These are phyloP conservation scores for Agonopterix heracliana DNA, from an alignment of 2,888 invertebrate species.

Conservation along the genomic window DNA sequence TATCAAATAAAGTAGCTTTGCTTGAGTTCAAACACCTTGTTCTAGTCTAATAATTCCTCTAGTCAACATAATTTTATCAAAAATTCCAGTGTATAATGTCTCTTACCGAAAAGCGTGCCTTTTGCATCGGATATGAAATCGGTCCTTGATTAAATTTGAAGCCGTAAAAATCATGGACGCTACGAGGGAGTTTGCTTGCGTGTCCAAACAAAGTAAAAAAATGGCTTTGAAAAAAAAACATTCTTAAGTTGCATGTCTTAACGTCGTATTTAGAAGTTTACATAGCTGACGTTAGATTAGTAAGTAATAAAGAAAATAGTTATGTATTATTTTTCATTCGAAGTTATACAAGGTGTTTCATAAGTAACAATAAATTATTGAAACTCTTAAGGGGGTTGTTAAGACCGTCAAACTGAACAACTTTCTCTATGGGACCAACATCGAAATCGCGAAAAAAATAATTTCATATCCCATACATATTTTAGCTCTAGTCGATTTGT, in stretches of 20 bases:
- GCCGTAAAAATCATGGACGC: conserved; percentile 48
- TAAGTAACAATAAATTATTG: too few species aligned
- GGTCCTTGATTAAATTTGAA: conserved; percentile 54
- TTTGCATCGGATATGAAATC: conserved; percentile 26
- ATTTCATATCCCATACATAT: too few species aligned
- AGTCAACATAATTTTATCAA: neutral
- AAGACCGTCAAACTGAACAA: too few species aligned
- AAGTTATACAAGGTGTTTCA: too few species aligned
- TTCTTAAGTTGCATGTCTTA: conserved; percentile 28
- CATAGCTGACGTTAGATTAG: neutral
- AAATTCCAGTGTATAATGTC: neutral
- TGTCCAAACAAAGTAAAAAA: conserved; percentile 28
- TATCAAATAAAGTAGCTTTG: too few species aligned
- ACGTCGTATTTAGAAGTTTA: conserved; percentile 17
- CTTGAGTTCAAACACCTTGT: too few species aligned
- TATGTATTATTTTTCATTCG: too few species aligned
- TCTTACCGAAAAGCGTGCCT: conserved; percentile 26
- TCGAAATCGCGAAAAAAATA: too few species aligned
- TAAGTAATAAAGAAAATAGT: neutral
- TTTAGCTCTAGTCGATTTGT: too few species aligned
- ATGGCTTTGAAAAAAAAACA: conserved; percentile 25
- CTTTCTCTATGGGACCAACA: too few species aligned
- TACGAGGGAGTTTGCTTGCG: conserved; percentile 16
- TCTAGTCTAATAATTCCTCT: too few species aligned
- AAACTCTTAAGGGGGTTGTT: too few species aligned